Base-by-base conservation (phyloP, 2,797 vertebrate species). In the Chloroceryle inda region DNA sequence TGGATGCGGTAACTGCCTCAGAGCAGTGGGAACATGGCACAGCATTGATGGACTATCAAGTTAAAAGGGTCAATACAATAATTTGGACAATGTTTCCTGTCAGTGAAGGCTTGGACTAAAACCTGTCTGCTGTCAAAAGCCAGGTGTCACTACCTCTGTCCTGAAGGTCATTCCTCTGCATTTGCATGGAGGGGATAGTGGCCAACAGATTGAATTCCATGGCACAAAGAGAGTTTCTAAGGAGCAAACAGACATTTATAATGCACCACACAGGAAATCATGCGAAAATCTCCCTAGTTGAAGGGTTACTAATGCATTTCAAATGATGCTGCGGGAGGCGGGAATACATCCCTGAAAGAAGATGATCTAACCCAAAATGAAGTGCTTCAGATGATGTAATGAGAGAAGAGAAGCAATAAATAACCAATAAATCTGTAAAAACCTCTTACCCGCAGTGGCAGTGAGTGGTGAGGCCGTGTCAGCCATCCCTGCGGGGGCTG, bases 401-500 rank as follows among this genome's bases (percentile, higher is more conserved):
- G 26, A 68, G 33, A 67, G 3, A n/a, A 52, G 75, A 83, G 4
- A 42, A 71, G 29, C 11, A 50, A 16, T 26, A 47, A 47, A 47
- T 22, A 22, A 22, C 20, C 27, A 12, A 20, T 5, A n/a, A 50
- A 75, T 2, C 8, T 17, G 11, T 6, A 37, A 16, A 16, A 73
- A 44, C 3, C 13, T 56, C 72, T 31, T 59, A 88, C 83, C 85
- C 80, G 84, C 16, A 2, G 2, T 0, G 3, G 1, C 38, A 49
- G 16, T 17, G 2, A 6, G 21, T 8, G 3, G 37, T 64, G 21
- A 7, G 0, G 0, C 9, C 37, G 0, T 14, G 14, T 13, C 11
- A 6, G 49, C 53, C 18, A 1, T 29, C 47, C 40, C 27, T 0
- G 3, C 0, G 3, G 17, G 5, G 35, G 31, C 23, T 26, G 0